Evolutionary conservation across 1,140 invertebrate species (phyloP).

Genomic region (Neodiprion pinetum): DNA sequence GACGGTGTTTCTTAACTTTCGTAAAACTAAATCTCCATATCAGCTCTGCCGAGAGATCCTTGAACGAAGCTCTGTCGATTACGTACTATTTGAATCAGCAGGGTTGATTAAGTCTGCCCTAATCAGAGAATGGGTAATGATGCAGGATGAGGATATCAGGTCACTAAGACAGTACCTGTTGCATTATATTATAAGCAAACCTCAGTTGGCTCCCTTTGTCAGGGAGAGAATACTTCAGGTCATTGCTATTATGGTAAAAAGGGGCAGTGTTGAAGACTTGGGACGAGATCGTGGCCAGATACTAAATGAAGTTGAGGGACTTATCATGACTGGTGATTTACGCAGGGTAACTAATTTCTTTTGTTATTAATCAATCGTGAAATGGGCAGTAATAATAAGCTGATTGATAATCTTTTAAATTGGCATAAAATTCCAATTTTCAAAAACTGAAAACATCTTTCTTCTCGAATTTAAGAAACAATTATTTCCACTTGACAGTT

Average conservation of each 20-base stretch:
- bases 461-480: not conserved
- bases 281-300: conserved; percentile 73
- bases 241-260: conserved; percentile 87
- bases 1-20: conserved; percentile 79
- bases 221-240: conserved; percentile 76
- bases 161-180: conserved; percentile 81
- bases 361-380: too few relatives aligned
- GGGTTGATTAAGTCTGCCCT: conserved; percentile 84
- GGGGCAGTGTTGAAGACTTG: conserved; percentile 76
- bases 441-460: not conserved
- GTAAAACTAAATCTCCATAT: conserved; percentile 84
- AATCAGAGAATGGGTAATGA: conserved; percentile 80
- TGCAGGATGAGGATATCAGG: conserved; percentile 72
- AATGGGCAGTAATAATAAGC: not conserved
- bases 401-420: too few relatives aligned
- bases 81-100: conserved; percentile 87
- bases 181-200: conserved; percentile 75
- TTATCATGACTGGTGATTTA: conserved; percentile 72
- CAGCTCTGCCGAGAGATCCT: conserved; percentile 81
- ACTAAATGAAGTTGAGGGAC: conserved; percentile 75
- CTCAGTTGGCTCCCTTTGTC: conserved; percentile 67
- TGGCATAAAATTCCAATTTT: not conserved
- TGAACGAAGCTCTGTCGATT: conserved; percentile 79
- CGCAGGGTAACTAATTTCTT: conserved; percentile 54
- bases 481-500: not conserved